A percentile compares a stretch with the other conserved stretches of the same genome.
Conservation (phyloP, 2,888 invertebrate genomes). For the Leptinotarsa juncta region DNA sequence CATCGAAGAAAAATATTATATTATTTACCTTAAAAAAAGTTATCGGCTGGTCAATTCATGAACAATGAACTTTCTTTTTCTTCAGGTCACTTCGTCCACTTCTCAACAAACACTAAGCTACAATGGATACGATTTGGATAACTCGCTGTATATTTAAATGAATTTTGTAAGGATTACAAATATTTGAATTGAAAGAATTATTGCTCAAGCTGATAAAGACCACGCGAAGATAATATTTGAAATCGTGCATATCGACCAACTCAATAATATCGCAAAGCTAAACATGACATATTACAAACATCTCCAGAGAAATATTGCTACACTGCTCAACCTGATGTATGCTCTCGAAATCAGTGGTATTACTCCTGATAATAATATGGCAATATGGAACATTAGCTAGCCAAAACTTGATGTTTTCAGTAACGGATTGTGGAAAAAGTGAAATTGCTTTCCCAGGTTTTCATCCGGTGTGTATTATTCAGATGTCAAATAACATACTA, state of each 20-base stretch:
- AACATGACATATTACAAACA: constrained; percentile 22
- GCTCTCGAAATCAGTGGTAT: too few species aligned
- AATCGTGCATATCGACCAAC: constrained; percentile 24
- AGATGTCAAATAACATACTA: too few species aligned
- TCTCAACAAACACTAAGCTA: constrained; percentile 18
- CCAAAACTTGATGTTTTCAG: too few species aligned
- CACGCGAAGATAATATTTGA: constrained; percentile 31
- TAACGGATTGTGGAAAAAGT: too few species aligned
- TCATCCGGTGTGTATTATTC: too few species aligned
- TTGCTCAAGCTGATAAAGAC: constrained; percentile 30
- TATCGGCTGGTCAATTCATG: neutral
- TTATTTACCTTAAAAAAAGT: constrained; percentile 6
- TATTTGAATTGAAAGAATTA: constrained; percentile 32
- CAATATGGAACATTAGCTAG: too few species aligned
- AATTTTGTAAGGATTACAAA: constrained; percentile 21
- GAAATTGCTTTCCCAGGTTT: too few species aligned
- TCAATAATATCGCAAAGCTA: constrained; percentile 5
- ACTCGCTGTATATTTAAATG: constrained; percentile 34
- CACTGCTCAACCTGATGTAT: constrained; percentile 30
- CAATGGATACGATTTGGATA: constrained; percentile 29
- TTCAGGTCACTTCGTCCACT: constrained; percentile 3
- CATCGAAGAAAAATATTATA: neutral
- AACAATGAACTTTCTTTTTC: neutral
- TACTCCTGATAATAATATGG: too few species aligned
- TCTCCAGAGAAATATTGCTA: constrained; percentile 22